Conservation (phyloP, 2,113 vertebrate species). For the Pluvialis apricaria region DNA sequence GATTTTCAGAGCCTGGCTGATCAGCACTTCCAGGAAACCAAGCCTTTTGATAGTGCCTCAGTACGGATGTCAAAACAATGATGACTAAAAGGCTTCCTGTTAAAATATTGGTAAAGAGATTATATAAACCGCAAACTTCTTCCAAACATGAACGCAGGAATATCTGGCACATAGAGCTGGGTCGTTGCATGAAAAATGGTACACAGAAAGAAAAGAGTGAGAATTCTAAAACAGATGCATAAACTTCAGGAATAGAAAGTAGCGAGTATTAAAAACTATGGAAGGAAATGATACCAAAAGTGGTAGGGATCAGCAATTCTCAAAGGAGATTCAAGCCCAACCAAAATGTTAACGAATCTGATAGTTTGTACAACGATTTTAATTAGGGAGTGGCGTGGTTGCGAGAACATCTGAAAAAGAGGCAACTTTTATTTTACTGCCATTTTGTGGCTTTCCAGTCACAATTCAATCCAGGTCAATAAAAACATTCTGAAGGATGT, state of each 20-base stretch:
- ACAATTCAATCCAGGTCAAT: not conserved
- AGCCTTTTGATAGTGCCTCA: not conserved
- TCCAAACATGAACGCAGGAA: not conserved
- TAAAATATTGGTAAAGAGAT: not conserved
- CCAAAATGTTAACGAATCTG: not conserved
- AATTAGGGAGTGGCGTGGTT: not conserved
- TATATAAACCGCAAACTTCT: not conserved
- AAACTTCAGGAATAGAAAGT: constrained; percentile 36
- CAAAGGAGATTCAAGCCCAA: not conserved
- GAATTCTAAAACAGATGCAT: not conserved
- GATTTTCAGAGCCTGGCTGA: not conserved
- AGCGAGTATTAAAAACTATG: not conserved
- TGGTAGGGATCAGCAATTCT: not conserved
- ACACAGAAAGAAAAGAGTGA: not conserved
- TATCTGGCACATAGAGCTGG: not conserved
- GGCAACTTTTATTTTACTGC: not conserved
- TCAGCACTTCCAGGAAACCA: not conserved
- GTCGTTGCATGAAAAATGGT: not conserved
- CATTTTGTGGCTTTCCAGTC: not conserved
- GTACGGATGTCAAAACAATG: not conserved
- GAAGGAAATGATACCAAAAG: constrained; percentile 51
- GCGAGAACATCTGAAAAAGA: not conserved
- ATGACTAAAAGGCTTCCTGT: not conserved
- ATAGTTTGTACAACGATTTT: not conserved
- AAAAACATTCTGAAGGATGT: not conserved